A percentile compares a stretch with the other conserved stretches of the same genome.
These are phyloP conservation scores for Physeter macrocephalus DNA, from an alignment of 2,113 vertebrate genomes.

Conservation along the genomic window DNA sequence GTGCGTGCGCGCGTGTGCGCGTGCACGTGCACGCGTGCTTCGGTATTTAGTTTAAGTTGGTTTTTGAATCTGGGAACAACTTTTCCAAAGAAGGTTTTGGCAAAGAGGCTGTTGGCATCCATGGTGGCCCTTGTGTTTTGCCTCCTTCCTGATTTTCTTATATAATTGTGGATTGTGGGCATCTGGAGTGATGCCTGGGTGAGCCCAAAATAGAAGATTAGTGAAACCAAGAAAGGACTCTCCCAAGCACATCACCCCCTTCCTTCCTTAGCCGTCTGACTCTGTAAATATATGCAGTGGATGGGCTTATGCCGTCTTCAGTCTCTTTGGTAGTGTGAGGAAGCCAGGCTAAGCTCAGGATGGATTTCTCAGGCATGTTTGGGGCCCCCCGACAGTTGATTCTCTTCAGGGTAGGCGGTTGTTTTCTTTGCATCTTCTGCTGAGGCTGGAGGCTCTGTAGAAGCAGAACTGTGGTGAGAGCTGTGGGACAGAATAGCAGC, in stretches of 20 bases:
- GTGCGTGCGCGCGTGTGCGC: not conserved
- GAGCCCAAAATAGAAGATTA: not conserved
- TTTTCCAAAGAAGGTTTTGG: not conserved
- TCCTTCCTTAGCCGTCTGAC: not conserved
- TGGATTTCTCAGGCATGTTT: not conserved
- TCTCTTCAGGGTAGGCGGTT: not conserved
- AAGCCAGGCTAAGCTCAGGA: not conserved
- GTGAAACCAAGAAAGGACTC: not conserved
- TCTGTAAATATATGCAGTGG: not conserved
- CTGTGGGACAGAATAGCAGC: not conserved
- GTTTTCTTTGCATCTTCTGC: not conserved
- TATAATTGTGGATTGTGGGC: not conserved
- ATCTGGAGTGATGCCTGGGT: not conserved
- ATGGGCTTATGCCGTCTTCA: not conserved
- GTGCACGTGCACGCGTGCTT: not conserved
- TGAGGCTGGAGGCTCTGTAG: not conserved
- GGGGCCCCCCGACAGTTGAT: not conserved
- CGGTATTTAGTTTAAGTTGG: not conserved
- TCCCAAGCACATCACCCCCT: not conserved
- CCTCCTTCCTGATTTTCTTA: not conserved
- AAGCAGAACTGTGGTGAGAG: not conserved
- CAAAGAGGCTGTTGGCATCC: not conserved
- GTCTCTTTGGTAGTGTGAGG: not conserved
- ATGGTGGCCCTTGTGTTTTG: not conserved
- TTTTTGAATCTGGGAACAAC: not conserved